Percentiles rank a stretch among this genome's conserved stretches.
These are phyloP conservation scores for Coelogynopora nodosa DNA, from an alignment of 2,888 invertebrate genomes.

Conservation along the genomic window DNA sequence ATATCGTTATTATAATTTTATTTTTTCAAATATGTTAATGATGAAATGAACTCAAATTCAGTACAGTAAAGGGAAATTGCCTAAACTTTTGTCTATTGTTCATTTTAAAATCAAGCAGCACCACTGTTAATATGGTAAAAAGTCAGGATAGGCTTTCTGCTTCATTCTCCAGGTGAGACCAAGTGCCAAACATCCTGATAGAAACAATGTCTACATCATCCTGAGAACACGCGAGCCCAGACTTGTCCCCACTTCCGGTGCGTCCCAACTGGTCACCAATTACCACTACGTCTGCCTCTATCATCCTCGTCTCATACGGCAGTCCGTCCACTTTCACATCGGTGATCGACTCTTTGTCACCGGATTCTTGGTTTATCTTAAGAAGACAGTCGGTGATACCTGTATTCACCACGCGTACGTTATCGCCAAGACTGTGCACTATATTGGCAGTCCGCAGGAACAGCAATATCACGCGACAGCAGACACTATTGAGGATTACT, in stretches of 20 bases:
- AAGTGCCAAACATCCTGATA: background rate
- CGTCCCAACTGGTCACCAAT: background rate
- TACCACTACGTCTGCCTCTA: background rate
- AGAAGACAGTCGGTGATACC: background rate
- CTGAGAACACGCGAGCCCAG: background rate
- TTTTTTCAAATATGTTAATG: no score
- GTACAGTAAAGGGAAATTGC: no score
- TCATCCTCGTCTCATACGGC: background rate
- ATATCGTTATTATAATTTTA: no score
- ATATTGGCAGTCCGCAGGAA: background rate
- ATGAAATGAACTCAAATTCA: no score
- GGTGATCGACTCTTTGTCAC: background rate
- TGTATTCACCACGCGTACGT: background rate
- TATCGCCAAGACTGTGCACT: background rate
- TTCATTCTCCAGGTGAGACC: background rate
- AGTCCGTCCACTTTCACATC: background rate
- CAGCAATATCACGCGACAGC: no score
- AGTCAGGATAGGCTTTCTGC: no score
- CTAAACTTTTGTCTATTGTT: no score
- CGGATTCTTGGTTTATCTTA: background rate
- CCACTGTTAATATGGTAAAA: no score
- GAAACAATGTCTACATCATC: background rate
- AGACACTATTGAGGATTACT: no score
- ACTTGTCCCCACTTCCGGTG: background rate
- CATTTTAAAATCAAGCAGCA: no score